Conservation (phyloP, 1,140 invertebrate genomes). For the Gryon sp. region DNA sequence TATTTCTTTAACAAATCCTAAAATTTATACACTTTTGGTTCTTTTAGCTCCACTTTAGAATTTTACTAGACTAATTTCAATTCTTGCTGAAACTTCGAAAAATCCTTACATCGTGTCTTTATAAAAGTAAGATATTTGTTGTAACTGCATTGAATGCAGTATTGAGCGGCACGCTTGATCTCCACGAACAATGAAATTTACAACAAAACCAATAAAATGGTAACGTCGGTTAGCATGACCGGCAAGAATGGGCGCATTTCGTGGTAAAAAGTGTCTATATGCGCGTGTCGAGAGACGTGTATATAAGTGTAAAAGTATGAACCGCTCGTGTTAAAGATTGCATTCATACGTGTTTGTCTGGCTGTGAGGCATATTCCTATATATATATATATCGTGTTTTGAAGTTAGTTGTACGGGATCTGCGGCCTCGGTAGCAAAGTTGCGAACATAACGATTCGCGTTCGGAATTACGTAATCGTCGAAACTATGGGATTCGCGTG, state of each 20-base stretch:
- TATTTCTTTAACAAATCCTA: too few relatives aligned
- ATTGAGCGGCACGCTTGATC: constrained; percentile 13
- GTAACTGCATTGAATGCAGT: too few relatives aligned
- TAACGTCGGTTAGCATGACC: constrained; percentile 1
- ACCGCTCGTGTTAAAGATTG: constrained; percentile 14
- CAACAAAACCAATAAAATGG: constrained; percentile 38
- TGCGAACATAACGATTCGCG: constrained; percentile 54
- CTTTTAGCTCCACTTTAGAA: too few relatives aligned
- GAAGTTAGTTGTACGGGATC: constrained; percentile 44
- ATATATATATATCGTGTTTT: constrained; percentile 45
- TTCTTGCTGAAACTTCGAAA: too few relatives aligned
- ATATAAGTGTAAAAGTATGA: constrained; percentile 23
- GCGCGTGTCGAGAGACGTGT: constrained; percentile 6
- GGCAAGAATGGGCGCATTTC: constrained; percentile 2
- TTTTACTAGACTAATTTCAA: too few relatives aligned
- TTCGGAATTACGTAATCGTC: constrained; percentile 63
- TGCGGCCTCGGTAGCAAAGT: constrained; percentile 38
- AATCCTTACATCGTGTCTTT: too few relatives aligned
- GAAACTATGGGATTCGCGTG: constrained; percentile 62
- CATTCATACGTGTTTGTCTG: constrained; percentile 15
- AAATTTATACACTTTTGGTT: too few relatives aligned
- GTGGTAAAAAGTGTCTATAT: constrained; percentile 13
- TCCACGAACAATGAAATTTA: constrained; percentile 28
- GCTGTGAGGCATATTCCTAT: constrained; percentile 32
- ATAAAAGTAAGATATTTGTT: too few relatives aligned